Evolutionary conservation across 2,113 vertebrate genomes (phyloP).

Genomic region (Seriola aureovittata): DNA sequence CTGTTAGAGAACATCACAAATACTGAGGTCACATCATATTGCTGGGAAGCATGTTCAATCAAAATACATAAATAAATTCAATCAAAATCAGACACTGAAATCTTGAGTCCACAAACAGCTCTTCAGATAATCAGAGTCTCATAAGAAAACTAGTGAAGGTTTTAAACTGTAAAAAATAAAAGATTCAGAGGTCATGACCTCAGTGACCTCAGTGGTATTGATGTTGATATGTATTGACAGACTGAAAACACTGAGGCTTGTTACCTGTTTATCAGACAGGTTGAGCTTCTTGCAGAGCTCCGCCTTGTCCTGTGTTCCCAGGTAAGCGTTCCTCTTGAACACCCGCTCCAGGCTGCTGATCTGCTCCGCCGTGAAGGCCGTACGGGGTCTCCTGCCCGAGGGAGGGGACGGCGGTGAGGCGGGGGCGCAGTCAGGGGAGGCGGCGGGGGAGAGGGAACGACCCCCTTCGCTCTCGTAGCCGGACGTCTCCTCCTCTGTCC

Average conservation of each 20-base stretch:
- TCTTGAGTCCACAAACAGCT: too few species aligned
- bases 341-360: slow-evolving; percentile 83
- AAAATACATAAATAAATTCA: too few species aligned
- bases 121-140: too few species aligned
- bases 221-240: too few species aligned
- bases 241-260: too few species aligned
- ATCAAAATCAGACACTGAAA: too few species aligned
- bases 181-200: too few species aligned
- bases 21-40: too few species aligned
- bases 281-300: slow-evolving; percentile 84
- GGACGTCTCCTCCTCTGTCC: slow-evolving; percentile 84
- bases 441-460: slow-evolving; percentile 70
- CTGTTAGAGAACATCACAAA: neutral
- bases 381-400: slow-evolving; percentile 80
- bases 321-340: slow-evolving; percentile 85
- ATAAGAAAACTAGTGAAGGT: too few species aligned
- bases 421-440: neutral
- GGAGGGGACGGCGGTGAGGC: slow-evolving; percentile 52
- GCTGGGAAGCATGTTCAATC: too few species aligned
- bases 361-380: slow-evolving; percentile 85
- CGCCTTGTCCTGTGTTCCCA: slow-evolving; percentile 85
- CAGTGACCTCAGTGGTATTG: too few species aligned
- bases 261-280: slow-evolving; percentile 87
- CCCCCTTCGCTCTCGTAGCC: slow-evolving; percentile 85
- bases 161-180: too few species aligned